Base-by-base conservation (phyloP, 2,888 invertebrate species). In the Drosophila ezoana region DNA sequence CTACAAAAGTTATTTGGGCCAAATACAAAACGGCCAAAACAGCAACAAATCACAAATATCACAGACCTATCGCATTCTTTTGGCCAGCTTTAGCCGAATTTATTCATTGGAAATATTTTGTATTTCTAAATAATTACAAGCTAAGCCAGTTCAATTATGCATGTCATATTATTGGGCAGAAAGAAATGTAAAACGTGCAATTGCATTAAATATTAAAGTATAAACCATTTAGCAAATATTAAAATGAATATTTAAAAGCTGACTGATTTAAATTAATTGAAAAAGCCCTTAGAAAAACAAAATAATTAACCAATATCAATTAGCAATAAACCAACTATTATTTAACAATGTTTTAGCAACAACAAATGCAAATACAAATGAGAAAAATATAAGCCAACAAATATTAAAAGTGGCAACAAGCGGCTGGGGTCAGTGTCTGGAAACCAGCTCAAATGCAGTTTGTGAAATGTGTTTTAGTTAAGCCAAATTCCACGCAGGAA, bases 401-500 rank as follows among this genome's bases (percentile, higher is more conserved):
- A 28, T 28, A 47, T 5, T n/a, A 13, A n/a, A 68, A 68, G 53
- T 68, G 59, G 23, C 16, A 28, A 28, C 28, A 28, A 8, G 33
- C 28, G 20, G 35, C 53, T 20, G 45, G 37, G 28, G 16, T 28
- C 52, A 40, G 51, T 51, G 40, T 41, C 68, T 28, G 28, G 8
- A 28, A 74, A 68, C 54, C 48, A 65, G 66, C 76, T 82, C 83
- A 73, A 73, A 83, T 83, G 83, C 83, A 86, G 83, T 86, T 82
- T 61, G 75, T 78, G 76, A 86, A 86, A 82, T 83, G 81, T 83
- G 81, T 83, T 77, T 75, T 71, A 71, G 86, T 68, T 85, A 85
- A 82, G 72, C 70, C 70, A 74, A 88, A 87, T 86, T 77, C 79
- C 79, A 56, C 54, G 60, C 72, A 65, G 82, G 82, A 81, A 82